A percentile compares a stretch with the other conserved stretches of the same genome.
Evolutionary conservation across 2,888 invertebrate species (phyloP).

Genomic region (Amphiduros pacificus): DNA sequence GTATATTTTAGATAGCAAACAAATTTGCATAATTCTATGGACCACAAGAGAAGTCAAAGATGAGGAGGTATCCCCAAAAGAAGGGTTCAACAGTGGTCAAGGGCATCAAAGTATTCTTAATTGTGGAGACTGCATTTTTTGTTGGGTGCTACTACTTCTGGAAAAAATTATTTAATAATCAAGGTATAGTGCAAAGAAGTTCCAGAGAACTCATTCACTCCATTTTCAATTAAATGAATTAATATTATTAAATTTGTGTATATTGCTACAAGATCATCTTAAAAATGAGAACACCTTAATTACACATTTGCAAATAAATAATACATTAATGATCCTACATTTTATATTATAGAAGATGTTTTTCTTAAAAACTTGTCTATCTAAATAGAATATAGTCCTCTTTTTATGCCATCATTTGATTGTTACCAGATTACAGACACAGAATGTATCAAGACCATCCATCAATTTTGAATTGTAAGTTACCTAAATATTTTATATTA

Average conservation of each 20-base stretch:
- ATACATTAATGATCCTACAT: neutral
- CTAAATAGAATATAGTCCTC: neutral
- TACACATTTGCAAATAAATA: neutral
- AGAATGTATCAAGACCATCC: neutral
- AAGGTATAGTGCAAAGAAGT: neutral
- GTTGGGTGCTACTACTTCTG: neutral
- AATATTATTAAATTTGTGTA: neutral
- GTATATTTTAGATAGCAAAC: no score
- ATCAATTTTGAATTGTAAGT: neutral
- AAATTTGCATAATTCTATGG: no score
- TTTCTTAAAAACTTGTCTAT: neutral
- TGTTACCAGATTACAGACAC: neutral
- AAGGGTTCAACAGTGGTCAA: no score
- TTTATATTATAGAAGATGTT: neutral
- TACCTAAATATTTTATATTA: no score
- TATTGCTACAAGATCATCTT: no score
- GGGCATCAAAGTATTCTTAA: neutral
- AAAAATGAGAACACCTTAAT: neutral
- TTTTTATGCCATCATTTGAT: no score
- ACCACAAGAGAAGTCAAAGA: no score
- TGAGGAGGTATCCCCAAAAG: no score
- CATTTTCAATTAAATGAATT: neutral
- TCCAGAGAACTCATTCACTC: neutral
- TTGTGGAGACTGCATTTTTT: constrained; percentile 4
- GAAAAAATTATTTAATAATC: neutral